Percentiles rank a stretch among this genome's conserved stretches.
These are phyloP conservation scores for Aegithalos caudatus DNA, from an alignment of 2,113 vertebrate species.

Conservation along the genomic window DNA sequence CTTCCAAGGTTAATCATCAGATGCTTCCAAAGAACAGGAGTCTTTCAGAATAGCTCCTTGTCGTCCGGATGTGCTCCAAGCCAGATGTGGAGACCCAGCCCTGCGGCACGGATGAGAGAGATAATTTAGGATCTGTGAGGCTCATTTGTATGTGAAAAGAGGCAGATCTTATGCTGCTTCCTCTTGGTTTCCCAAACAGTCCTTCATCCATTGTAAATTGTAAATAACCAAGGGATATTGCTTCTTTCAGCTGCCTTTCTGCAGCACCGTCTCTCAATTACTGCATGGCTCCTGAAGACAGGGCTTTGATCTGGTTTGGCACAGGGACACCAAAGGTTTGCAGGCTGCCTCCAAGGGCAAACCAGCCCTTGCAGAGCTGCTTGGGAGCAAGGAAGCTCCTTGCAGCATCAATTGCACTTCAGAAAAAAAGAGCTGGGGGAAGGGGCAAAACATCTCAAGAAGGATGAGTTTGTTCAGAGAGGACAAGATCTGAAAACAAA, in stretches of 20 bases:
- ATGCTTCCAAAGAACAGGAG: background rate
- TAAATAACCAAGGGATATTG: constrained; percentile 30
- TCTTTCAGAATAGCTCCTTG: constrained; percentile 7
- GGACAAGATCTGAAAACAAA: constrained; percentile 8
- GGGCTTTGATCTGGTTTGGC: background rate
- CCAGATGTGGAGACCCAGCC: constrained; percentile 49
- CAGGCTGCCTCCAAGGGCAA: background rate
- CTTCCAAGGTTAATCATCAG: constrained; percentile 34
- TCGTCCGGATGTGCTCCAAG: background rate
- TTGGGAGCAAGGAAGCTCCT: background rate
- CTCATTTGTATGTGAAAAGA: constrained; percentile 58
- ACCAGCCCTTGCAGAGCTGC: background rate
- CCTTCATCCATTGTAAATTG: constrained; percentile 15
- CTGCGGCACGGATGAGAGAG: constrained; percentile 22
- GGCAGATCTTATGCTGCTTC: constrained; percentile 10
- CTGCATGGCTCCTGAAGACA: background rate
- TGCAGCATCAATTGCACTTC: background rate
- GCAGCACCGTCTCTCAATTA: background rate
- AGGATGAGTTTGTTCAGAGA: background rate
- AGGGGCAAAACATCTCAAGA: background rate
- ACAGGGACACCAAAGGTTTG: background rate
- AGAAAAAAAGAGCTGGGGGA: background rate
- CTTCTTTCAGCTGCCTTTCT: constrained; percentile 19
- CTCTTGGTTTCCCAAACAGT: constrained; percentile 31
- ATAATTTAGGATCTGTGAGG: constrained; percentile 26